phyloP scores from a whole-genome alignment of 2,888 invertebrate species.

The Gasteruption jaculator region DNA sequence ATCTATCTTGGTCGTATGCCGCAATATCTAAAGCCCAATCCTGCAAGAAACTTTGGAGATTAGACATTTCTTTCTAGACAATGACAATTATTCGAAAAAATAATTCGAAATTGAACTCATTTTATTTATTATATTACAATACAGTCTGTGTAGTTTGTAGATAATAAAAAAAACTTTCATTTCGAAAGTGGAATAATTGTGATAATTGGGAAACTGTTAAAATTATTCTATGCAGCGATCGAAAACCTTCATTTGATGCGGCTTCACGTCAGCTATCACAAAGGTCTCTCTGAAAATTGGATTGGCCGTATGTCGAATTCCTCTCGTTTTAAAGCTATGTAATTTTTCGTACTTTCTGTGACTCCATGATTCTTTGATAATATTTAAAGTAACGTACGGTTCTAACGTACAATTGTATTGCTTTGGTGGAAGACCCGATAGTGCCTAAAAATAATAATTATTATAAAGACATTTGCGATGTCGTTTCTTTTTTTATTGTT shows the following conservation, averaged over 20 bases:
- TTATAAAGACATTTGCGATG: too few species aligned
- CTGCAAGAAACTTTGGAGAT: too few species aligned
- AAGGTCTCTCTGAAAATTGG: slow-evolving; percentile 52
- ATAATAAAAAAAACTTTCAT: too few species aligned
- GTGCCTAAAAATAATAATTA: slow-evolving; percentile 39
- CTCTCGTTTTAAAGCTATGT: slow-evolving; percentile 48
- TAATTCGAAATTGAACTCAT: too few species aligned
- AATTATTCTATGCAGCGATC: too few species aligned
- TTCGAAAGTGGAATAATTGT: too few species aligned
- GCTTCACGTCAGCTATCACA: slow-evolving; percentile 44
- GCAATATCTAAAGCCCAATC: slow-evolving; percentile 51
- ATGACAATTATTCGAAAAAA: too few species aligned
- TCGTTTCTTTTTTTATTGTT: too few species aligned
- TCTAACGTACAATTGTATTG: slow-evolving; percentile 51
- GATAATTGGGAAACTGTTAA: too few species aligned
- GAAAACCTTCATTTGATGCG: slow-evolving; percentile 45
- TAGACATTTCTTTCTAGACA: too few species aligned
- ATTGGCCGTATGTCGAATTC: slow-evolving; percentile 47
- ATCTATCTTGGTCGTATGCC: slow-evolving; percentile 52
- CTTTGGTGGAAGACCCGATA: slow-evolving; percentile 51
- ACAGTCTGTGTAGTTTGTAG: too few species aligned
- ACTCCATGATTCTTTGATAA: slow-evolving; percentile 45
- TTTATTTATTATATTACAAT: too few species aligned
- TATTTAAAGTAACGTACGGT: slow-evolving; percentile 45
- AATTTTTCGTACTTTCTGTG: slow-evolving; percentile 44